phyloP scores from a whole-genome alignment of 1,140 invertebrate genomes.

The Psilanteris sp. region DNA sequence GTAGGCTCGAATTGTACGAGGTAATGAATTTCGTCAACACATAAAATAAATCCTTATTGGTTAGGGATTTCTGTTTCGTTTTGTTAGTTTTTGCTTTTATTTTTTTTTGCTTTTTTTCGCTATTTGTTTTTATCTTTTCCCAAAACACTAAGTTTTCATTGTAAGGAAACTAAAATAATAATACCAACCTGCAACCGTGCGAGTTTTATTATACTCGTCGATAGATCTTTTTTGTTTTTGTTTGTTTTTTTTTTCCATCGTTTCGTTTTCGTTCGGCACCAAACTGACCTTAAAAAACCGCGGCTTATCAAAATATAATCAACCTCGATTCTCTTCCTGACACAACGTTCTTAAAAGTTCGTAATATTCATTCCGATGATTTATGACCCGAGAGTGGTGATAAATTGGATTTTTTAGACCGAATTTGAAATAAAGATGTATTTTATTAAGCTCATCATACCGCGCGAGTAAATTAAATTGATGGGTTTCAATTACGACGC shows the following conservation, averaged over 20 bases:
- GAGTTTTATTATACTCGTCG: too few relatives aligned
- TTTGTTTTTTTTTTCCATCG: too few relatives aligned
- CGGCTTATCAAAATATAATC: conserved; percentile 37
- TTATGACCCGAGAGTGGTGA: conserved; percentile 11
- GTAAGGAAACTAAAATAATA: too few relatives aligned
- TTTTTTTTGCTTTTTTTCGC: too few relatives aligned
- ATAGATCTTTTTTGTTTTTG: too few relatives aligned
- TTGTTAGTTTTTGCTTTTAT: too few relatives aligned
- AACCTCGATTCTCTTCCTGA: conserved; percentile 2
- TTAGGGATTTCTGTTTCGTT: too few relatives aligned
- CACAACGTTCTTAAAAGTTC: conserved; percentile 26
- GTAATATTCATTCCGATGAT: conserved; percentile 45
- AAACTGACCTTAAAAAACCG: conserved; percentile 23
- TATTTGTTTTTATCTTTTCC: too few relatives aligned
- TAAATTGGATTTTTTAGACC: conserved; percentile 38
- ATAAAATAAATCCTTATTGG: conserved; percentile 18
- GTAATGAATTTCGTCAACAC: conserved; percentile 14
- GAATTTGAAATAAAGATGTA: conserved; percentile 42
- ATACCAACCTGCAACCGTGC: too few relatives aligned
- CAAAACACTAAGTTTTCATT: too few relatives aligned
- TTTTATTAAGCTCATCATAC: conserved; percentile 28
- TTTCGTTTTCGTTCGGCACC: too few relatives aligned
- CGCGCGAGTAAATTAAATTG: conserved; percentile 22
- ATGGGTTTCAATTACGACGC: conserved; percentile 34
- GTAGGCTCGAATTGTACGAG: background rate